Evolutionary conservation across 2,113 vertebrate genomes (phyloP).

Genomic region (Dromiciops gliroides): DNA sequence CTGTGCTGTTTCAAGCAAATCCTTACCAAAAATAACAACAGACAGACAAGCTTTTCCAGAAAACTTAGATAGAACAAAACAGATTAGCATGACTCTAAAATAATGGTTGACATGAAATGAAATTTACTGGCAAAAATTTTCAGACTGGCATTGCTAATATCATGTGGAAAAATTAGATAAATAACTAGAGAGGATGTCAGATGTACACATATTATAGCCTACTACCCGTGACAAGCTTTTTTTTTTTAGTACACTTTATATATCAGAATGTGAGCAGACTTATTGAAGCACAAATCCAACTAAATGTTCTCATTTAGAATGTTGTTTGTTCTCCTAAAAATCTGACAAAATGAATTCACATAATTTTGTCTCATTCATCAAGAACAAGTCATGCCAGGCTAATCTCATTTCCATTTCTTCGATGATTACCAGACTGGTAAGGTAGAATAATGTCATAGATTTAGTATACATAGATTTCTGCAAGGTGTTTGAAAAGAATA

Average conservation of each 20-base stretch:
- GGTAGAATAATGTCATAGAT: too few species aligned
- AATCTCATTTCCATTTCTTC: too few species aligned
- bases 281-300: neutral
- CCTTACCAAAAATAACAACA: conserved; percentile 36
- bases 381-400: neutral
- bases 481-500: too few species aligned
- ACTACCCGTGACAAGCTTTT: neutral
- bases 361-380: neutral
- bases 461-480: too few species aligned
- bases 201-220: neutral
- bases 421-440: too few species aligned
- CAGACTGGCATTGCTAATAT: neutral
- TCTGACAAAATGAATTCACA: neutral
- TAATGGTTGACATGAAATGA: neutral
- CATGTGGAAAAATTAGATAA: neutral
- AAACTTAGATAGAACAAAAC: conserved; percentile 18
- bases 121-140: conserved; percentile 1
- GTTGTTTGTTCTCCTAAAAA: neutral
- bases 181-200: neutral
- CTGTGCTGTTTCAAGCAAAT: conserved; percentile 40
- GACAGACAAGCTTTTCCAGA: conserved; percentile 34
- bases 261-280: neutral
- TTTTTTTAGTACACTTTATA: too few species aligned
- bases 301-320: neutral
- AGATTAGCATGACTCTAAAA: neutral